Evolutionary conservation across 2,888 invertebrate genomes (phyloP), one percentile per base, ranked within the genome.

Genomic region (Rotaria macrura): DNA sequence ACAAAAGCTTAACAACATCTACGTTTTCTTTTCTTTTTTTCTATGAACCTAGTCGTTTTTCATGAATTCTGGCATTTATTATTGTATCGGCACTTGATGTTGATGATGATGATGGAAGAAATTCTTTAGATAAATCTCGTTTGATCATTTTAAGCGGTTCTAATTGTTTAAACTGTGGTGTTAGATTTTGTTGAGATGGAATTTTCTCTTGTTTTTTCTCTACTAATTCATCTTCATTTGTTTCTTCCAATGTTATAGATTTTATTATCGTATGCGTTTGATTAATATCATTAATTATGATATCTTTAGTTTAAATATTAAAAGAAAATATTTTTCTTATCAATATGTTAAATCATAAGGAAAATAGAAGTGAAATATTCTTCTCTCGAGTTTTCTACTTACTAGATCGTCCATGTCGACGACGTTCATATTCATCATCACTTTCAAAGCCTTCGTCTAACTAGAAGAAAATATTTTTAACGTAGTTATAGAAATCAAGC

Each of bases 81-180:
- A 79, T 79, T 34, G 79, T 79, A 79, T 79, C 79, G 12, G 79
- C 79, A 43, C 79, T 79, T n/a, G 79, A 79, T 43, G 79, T 79
- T n/a, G 79, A 79, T 43, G 79, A 79, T 43, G 79, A 79, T n/a
- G 79, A 79, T 38, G 79, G 43, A 43, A 43, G 20, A 79, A 43
- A 43, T 43, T 79, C 79, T 79, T 43, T 79, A 10, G 79, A 79
- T 10, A 43, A 9, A 43, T 43, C 79, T 43, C 79, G 38, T 79
- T 40, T 43, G n/a, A 43, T 2, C 40, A 79, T 43, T 43, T 79
- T 79, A 12, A 79, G 14, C 14, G 79, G 79, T 79, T 79, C 79
- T 43, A 79, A 79, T 43, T 79, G 79, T 79, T 79, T 79, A 79
- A 79, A 79, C 43, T 79, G 79, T 79, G 43, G 43, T n/a, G 6